Evolutionary conservation across 2,888 invertebrate genomes (phyloP).

Genomic region (Schizotus pectinicornis): DNA sequence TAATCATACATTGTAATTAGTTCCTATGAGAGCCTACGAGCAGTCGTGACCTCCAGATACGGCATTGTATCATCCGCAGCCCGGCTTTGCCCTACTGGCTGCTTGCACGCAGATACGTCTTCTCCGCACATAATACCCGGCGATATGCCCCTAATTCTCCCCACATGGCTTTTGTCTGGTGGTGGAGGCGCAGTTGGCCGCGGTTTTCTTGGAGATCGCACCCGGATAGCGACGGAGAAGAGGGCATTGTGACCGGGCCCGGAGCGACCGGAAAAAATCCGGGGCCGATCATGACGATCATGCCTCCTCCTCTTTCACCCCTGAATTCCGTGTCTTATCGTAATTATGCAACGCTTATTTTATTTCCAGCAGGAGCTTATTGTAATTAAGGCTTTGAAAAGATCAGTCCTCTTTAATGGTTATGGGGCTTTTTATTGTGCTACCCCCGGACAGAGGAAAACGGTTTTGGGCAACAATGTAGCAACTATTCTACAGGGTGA

Average conservation of each 20-base stretch:
- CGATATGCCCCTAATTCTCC: slow-evolving; percentile 5
- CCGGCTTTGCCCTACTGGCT: neutral
- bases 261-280: neutral
- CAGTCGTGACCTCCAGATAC: slow-evolving; percentile 39
- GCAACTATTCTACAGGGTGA: too few species aligned
- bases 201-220: too few species aligned
- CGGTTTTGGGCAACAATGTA: neutral
- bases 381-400: neutral
- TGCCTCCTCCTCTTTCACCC: neutral
- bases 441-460: neutral
- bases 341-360: neutral
- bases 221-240: too few species aligned
- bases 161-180: slow-evolving; percentile 3
- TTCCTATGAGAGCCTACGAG: slow-evolving; percentile 48
- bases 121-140: slow-evolving; percentile 8
- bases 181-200: too few species aligned
- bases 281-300: neutral
- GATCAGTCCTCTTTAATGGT: neutral
- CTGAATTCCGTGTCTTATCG: slow-evolving; percentile 1
- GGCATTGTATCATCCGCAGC: slow-evolving; percentile 31
- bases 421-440: neutral
- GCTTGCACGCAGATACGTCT: slow-evolving; percentile 1
- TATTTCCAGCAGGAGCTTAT: neutral
- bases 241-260: too few species aligned
- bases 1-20: slow-evolving; percentile 62